Evolutionary conservation across 2,113 vertebrate genomes (phyloP), one percentile per base, ranked within the genome.

Genomic region (Orcinus orca): DNA sequence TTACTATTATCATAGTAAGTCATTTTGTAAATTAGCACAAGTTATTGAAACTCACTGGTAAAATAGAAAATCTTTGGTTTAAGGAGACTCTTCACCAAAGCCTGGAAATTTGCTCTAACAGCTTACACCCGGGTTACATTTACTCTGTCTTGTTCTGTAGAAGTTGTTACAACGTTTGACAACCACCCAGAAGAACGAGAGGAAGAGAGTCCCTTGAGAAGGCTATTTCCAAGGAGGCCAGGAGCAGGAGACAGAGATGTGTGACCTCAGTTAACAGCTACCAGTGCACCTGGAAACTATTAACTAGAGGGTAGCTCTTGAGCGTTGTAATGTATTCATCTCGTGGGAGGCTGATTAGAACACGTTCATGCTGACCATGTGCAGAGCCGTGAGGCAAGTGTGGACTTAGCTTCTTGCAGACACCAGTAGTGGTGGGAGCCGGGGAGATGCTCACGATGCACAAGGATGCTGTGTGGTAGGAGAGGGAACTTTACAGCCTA

Each of bases 401-500:
- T 0, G 5, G 74, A 18, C 18, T 6, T 21, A 18, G 8, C 36
- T 36, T 50, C 47, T 3, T 5, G 0, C 36, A 31, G 44, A 41
- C 31, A 29, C 15, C 41, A 31, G 10, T 8, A 15, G 44, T 11
- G 18, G 38, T 2, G 29, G 88, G 44, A 31, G 26, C 44, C 20
- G 1, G 20, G 31, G 13, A 23, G 10, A 36, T 20, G 3, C 14
- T 25, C 20, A 3, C 33, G 9, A 31, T 1, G 0, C 29, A 63
- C 26, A 2, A 4, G 15, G 67, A 20, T 2, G 8, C 53, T 18
- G 20, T 18, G 7, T 3, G 5, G 25, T 0, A n/a, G 21, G 5
- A n/a, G 29, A 14, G 11, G 9, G 8, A 58, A 6, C 9, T 21
- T 25, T 80, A 4, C 21, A 50, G 6, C 3, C 23, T 36, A 29